These are phyloP conservation scores for Saturnia japonica DNA, from an alignment of 2,888 invertebrate species.

Conservation along the genomic window DNA sequence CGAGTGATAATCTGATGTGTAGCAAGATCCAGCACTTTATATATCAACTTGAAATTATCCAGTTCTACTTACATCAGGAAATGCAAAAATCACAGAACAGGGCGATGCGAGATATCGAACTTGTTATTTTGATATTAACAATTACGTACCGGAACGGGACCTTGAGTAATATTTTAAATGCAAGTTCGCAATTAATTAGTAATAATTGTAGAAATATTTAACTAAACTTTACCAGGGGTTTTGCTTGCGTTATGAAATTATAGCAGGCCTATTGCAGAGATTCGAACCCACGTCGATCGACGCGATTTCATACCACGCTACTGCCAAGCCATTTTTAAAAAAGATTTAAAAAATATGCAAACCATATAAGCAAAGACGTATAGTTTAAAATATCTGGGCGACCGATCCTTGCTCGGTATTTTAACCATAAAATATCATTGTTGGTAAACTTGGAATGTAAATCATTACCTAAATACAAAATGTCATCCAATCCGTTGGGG, in stretches of 20 bases:
- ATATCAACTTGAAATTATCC: slow-evolving; percentile 43
- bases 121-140: slow-evolving; percentile 19
- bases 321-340: too few relatives aligned
- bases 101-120: slow-evolving; percentile 4
- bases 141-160: slow-evolving; percentile 5
- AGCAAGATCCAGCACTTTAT: slow-evolving; percentile 40
- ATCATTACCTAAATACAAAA: too few relatives aligned
- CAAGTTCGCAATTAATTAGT: neutral
- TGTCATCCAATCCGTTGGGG: too few relatives aligned
- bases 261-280: too few relatives aligned
- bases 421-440: too few relatives aligned
- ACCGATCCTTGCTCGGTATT: too few relatives aligned
- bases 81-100: slow-evolving; percentile 12
- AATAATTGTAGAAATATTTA: neutral
- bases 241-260: neutral
- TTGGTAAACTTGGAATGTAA: too few relatives aligned
- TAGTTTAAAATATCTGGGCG: too few relatives aligned
- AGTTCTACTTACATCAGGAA: slow-evolving; percentile 43
- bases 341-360: too few relatives aligned
- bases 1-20: slow-evolving; percentile 47
- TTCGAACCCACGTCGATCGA: too few relatives aligned
- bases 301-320: too few relatives aligned
- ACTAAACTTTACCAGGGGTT: neutral
- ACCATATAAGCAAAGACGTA: too few relatives aligned
- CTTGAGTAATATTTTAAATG: slow-evolving; percentile 13